phyloP scores from a whole-genome alignment of 1,140 invertebrate species.

The Ceratosolen fusciceps region DNA sequence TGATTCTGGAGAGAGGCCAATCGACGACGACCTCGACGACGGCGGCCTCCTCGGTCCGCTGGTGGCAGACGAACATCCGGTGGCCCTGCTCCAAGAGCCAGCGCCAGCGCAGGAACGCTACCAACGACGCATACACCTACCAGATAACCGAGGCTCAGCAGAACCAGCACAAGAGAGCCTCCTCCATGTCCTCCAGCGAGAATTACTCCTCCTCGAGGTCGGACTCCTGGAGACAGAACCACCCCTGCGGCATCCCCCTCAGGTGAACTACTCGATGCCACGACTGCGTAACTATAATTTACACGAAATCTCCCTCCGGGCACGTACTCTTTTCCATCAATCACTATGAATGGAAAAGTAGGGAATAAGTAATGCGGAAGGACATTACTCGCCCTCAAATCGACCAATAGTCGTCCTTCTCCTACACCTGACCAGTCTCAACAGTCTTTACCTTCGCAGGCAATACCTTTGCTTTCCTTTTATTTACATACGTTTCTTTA shows the following conservation, averaged over 20 bases:
- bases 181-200: slow-evolving; percentile 88
- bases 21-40: slow-evolving; percentile 54
- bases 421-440: too few relatives aligned
- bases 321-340: not conserved
- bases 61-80: slow-evolving; percentile 62
- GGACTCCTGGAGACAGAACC: slow-evolving; percentile 85
- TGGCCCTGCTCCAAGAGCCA: slow-evolving; percentile 62
- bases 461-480: too few relatives aligned
- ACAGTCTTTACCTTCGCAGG: too few relatives aligned
- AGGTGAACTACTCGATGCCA: not conserved
- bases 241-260: slow-evolving; percentile 81
- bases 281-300: too few relatives aligned
- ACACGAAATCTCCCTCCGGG: not conserved
- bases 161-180: slow-evolving; percentile 81
- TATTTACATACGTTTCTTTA: too few relatives aligned
- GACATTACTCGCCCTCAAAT: too few relatives aligned
- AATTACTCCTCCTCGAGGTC: slow-evolving; percentile 89
- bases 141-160: slow-evolving; percentile 85
- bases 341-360: too few relatives aligned
- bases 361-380: too few relatives aligned
- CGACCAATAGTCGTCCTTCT: too few relatives aligned
- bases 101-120: slow-evolving; percentile 63
- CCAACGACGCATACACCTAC: slow-evolving; percentile 82
- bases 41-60: slow-evolving; percentile 22
- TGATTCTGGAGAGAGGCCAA: slow-evolving; percentile 9